Percentiles rank a stretch among this genome's conserved stretches.
These are phyloP conservation scores for Lutraria rhynchaena DNA, from an alignment of 1,140 invertebrate genomes.

Conservation along the genomic window DNA sequence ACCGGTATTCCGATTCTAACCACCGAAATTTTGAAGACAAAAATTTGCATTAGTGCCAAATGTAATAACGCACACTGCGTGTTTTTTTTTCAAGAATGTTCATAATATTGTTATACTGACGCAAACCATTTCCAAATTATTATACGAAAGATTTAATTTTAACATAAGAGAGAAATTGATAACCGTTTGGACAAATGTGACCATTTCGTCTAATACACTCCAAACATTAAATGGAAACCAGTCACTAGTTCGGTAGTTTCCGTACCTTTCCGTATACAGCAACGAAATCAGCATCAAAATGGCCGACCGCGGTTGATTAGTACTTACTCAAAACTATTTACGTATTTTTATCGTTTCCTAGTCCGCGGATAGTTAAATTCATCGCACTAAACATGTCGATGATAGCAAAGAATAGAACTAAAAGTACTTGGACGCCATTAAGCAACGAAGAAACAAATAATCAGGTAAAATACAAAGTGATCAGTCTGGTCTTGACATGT, in stretches of 20 bases:
- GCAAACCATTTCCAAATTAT: too few species aligned
- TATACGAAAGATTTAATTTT: too few species aligned
- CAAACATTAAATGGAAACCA: background rate
- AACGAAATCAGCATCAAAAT: constrained; percentile 69
- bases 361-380: background rate
- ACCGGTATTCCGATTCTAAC: too few species aligned
- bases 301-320: constrained; percentile 49
- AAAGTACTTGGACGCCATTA: constrained; percentile 81
- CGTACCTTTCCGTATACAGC: constrained; percentile 41
- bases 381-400: constrained; percentile 71
- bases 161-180: too few species aligned
- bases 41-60: too few species aligned
- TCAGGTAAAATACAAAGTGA: constrained; percentile 69
- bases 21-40: too few species aligned
- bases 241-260: constrained; percentile 22
- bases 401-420: constrained; percentile 79
- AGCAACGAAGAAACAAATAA: constrained; percentile 79
- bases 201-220: too few species aligned
- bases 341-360: background rate
- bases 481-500: constrained; percentile 34
- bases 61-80: too few species aligned
- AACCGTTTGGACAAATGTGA: too few species aligned
- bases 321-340: background rate
- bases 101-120: too few species aligned
- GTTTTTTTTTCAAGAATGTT: too few species aligned